A percentile compares a stretch with the other conserved stretches of the same genome.
These are phyloP conservation scores for Cygnus atratus DNA, from an alignment of 2,113 vertebrate species.

Conservation along the genomic window DNA sequence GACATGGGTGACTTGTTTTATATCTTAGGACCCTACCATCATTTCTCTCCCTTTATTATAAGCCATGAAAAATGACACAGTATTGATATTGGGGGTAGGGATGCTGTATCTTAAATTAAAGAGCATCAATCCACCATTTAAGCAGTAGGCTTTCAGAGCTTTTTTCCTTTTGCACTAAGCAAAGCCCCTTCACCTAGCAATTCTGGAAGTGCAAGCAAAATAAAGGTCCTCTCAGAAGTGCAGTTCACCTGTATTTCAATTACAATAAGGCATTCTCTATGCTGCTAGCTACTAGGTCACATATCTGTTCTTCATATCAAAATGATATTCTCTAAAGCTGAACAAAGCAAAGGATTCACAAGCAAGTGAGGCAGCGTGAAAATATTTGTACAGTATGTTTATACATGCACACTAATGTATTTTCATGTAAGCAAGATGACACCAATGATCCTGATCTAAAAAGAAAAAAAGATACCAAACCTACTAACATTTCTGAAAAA, in stretches of 20 bases:
- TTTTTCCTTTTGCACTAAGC: not conserved
- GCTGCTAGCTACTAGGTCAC: not conserved
- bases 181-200: conserved; percentile 13
- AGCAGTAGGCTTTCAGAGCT: conserved; percentile 35
- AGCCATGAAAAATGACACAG: conserved; percentile 76
- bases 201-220: conserved; percentile 18
- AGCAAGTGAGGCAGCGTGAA: not conserved
- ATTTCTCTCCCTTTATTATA: conserved; percentile 75
- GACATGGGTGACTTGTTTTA: conserved; percentile 76
- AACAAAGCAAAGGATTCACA: conserved; percentile 34
- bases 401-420: not conserved
- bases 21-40: conserved; percentile 19
- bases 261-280: not conserved
- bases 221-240: not conserved
- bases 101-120: conserved; percentile 68
- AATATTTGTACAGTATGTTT: not conserved
- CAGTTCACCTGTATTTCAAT: not conserved
- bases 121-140: conserved; percentile 62
- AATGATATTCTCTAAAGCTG: not conserved
- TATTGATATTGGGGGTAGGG: conserved; percentile 82
- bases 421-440: conserved; percentile 6
- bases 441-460: not conserved
- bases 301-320: conserved; percentile 3
- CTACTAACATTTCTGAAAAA: conserved; percentile 19
- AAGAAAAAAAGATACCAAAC: not conserved